Base-by-base conservation (phyloP, 2,797 vertebrate genomes). In the Sternarchorhynchus goeldii region DNA sequence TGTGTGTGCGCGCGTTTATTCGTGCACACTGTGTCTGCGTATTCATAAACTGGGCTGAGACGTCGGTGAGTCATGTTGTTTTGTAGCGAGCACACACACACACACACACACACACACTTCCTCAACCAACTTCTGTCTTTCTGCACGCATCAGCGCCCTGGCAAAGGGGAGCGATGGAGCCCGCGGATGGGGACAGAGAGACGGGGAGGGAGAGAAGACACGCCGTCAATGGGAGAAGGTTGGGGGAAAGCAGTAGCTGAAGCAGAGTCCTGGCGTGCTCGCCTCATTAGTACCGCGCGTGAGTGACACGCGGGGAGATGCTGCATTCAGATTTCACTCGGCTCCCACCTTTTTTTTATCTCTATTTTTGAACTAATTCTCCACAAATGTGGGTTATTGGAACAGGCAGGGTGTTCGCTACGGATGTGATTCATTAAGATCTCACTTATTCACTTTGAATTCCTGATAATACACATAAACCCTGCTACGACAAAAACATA, bases 281-380 rank as follows among this genome's bases (percentile, higher is more conserved):
- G 21, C 65, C 67, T 39, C 77, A 76, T 64, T 32, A 65, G 63
- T 73, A 68, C 25, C 59, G 60, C 56, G 50, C 18, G 41, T 81
- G 79, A 84, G 65, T 81, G 79, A 78, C 76, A 78, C 67, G 55
- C 18, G 68, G 82, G 66, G 79, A 72, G 74, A 25, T 0, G 50
- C 16, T 10, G 18, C 32, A 32, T 31, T 25, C 21, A 31, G 10
- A 12, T 34, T 62, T 73, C 59, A 79, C 41, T 74, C 25, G 69
- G 68, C 57, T 78, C 21, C 56, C 21, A 45, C 53, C 34, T 59
- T 72, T 25, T 25, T 25, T 73, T 75, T 60, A 83, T 67, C 78
- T 76, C 14, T 45, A 70, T 83, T 75, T 68, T 55, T 80, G 32
- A 75, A 81, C 31, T 63, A 55, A 25, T 75, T 73, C 60, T 60